A percentile compares a stretch with the other conserved stretches of the same genome.
Conservation (phyloP, 2,888 invertebrate genomes). For the Arenicola marina region DNA sequence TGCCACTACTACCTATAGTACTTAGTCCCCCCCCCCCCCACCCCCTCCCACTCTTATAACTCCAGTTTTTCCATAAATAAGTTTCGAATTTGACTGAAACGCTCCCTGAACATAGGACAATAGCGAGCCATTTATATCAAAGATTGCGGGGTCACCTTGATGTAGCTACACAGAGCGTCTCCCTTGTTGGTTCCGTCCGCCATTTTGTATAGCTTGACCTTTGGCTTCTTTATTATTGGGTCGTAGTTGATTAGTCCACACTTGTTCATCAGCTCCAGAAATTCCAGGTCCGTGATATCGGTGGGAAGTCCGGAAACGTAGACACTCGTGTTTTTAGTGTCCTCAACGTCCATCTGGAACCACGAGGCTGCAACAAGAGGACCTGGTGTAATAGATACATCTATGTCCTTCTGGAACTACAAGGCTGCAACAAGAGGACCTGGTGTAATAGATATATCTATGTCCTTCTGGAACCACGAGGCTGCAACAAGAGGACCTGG, state of each 20-base stretch:
- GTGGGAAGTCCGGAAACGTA: conserved; percentile 91
- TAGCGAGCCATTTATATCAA: too few species aligned
- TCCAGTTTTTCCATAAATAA: too few species aligned
- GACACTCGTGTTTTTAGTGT: conserved; percentile 88
- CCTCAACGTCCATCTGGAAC: conserved; percentile 87
- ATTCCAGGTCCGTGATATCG: conserved; percentile 82
- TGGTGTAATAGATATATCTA: conserved; percentile 58
- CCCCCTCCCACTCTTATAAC: too few species aligned
- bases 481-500: background rate
- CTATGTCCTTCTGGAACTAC: conserved; percentile 93
- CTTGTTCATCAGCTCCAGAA: conserved; percentile 91
- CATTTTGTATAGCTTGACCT: conserved; percentile 89
- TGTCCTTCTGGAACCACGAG: conserved; percentile 90
- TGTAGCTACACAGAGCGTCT: conserved; percentile 94
- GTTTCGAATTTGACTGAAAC: too few species aligned
- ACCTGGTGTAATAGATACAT: background rate
- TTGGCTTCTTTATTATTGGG: conserved; percentile 74
- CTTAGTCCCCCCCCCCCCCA: too few species aligned
- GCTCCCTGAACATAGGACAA: too few species aligned
- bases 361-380: conserved; percentile 67
- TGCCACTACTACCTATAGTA: too few species aligned
- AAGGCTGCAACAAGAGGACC: conserved; percentile 55
- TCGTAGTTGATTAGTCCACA: conserved; percentile 94
- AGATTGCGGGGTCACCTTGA: conserved; percentile 76
- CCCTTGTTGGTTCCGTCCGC: conserved; percentile 84